Conservation (phyloP, 37 sponge, comb jelly and placozoan species). For the Ianthella basta region DNA sequence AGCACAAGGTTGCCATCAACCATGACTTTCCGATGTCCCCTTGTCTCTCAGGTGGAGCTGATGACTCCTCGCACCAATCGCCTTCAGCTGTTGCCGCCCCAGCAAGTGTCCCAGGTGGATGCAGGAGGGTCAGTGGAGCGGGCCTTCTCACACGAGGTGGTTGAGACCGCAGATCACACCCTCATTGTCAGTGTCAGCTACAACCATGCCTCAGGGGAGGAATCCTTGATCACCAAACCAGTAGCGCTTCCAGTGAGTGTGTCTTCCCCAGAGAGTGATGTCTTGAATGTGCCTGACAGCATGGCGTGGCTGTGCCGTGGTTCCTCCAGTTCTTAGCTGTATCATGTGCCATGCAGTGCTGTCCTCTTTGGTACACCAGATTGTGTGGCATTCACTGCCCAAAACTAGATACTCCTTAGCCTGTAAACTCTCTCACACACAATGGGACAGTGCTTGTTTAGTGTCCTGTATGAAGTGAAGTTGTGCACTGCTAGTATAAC, state of each 20-base stretch:
- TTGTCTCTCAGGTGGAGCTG: constrained; percentile 68
- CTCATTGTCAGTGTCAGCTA: constrained; percentile 20
- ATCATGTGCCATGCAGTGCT: too few relatives aligned
- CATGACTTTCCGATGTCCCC: not conserved
- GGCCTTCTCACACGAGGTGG: constrained; percentile 77
- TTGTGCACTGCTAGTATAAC: too few relatives aligned
- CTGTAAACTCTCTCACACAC: too few relatives aligned
- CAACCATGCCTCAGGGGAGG: not conserved
- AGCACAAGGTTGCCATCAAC: not conserved
- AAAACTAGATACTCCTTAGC: too few relatives aligned
- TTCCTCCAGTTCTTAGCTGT: too few relatives aligned
- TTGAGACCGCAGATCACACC: not conserved
- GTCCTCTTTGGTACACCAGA: too few relatives aligned
- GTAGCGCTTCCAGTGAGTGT: not conserved
- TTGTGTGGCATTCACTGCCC: too few relatives aligned
- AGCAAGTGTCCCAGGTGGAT: constrained; percentile 54
- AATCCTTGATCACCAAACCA: constrained; percentile 9
- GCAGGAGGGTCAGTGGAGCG: constrained; percentile 62
- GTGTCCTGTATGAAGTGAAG: too few relatives aligned
- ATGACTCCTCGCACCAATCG: constrained; percentile 66
- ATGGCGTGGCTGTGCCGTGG: too few relatives aligned
- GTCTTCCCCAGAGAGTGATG: too few relatives aligned
- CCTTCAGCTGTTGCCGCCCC: constrained; percentile 47
- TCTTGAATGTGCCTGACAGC: too few relatives aligned
- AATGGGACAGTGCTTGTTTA: too few relatives aligned